A percentile compares a stretch with the other conserved stretches of the same genome.
Conservation (phyloP, 2,888 invertebrate species). For the Hymenopus coronatus region DNA sequence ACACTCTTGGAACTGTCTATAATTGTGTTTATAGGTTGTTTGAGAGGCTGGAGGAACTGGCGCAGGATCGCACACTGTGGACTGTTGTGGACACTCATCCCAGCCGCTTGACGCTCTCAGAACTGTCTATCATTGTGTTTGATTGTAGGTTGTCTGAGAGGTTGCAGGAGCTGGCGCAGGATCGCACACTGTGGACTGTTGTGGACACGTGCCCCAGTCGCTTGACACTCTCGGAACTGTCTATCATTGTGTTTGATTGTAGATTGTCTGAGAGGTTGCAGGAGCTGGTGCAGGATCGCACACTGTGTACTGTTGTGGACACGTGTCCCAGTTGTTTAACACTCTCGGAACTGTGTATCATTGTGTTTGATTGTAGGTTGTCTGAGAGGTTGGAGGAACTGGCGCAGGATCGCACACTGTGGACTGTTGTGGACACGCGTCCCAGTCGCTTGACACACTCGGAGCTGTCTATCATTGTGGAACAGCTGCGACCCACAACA, state of each 20-base stretch:
- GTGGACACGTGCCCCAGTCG: too few relatives aligned
- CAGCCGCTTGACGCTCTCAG: conserved; percentile 40
- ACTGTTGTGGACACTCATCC: conserved; percentile 48
- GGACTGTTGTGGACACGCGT: conserved; percentile 48
- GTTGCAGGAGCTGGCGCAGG: neutral
- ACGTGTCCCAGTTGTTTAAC: conserved; percentile 44
- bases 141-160: too few relatives aligned
- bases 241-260: too few relatives aligned
- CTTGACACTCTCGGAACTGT: too few relatives aligned
- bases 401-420: conserved; percentile 5
- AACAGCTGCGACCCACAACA: conserved; percentile 49
- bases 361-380: conserved; percentile 37
- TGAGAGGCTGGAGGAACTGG: neutral
- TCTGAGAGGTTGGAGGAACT: conserved; percentile 1
- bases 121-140: too few relatives aligned
- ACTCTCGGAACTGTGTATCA: conserved; percentile 46
- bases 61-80: conserved; percentile 14
- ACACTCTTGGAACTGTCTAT: too few relatives aligned
- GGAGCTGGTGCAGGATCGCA: conserved; percentile 1
- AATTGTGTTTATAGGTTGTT: neutral
- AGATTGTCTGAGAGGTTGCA: conserved; percentile 9
- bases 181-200: neutral
- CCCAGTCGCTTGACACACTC: conserved; percentile 40
- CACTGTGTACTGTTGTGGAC: conserved; percentile 45
- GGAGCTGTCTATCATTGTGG: conserved; percentile 48